A percentile compares a stretch with the other conserved stretches of the same genome.
Evolutionary conservation across 2,888 invertebrate species (phyloP).

Genomic region (Notodromas monacha): DNA sequence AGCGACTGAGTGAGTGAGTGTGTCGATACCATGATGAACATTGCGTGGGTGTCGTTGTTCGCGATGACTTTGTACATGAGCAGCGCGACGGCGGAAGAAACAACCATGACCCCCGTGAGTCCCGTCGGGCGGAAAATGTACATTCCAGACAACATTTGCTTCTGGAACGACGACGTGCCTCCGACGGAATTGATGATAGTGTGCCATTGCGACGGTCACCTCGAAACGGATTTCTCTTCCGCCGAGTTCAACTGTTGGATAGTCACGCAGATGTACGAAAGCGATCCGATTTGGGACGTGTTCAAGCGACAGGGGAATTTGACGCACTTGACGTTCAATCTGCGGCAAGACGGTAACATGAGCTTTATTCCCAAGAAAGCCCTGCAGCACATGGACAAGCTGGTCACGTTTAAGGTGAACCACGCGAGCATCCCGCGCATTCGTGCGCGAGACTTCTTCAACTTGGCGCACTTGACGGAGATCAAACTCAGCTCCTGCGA

Average conservation of each 20-base stretch:
- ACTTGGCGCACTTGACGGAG: constrained; percentile 30
- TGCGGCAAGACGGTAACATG: constrained; percentile 31
- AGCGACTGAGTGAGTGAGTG: no score
- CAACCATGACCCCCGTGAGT: no score
- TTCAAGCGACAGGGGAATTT: constrained; percentile 32
- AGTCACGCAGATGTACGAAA: constrained; percentile 28
- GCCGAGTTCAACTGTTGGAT: constrained; percentile 44
- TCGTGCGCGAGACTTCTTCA: constrained; percentile 35
- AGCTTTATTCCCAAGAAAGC: constrained; percentile 36
- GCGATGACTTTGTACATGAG: no score
- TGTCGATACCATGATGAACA: no score
- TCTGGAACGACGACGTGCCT: no score
- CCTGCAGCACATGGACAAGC: constrained; percentile 27
- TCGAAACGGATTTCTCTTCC: constrained; percentile 20
- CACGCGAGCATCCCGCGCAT: constrained; percentile 36
- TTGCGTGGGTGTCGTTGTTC: no score
- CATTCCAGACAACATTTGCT: no score
- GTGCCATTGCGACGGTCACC: constrained; percentile 30
- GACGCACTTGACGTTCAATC: constrained; percentile 33
- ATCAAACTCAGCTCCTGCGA: constrained; percentile 30
- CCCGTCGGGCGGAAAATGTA: no score
- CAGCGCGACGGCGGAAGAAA: no score
- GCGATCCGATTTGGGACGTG: constrained; percentile 26
- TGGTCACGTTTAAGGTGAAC: constrained; percentile 31
- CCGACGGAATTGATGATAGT: background rate